Evolutionary conservation across 2,797 vertebrate species (phyloP), one percentile per base, ranked within the genome.

Genomic region (Cuculus canorus): DNA sequence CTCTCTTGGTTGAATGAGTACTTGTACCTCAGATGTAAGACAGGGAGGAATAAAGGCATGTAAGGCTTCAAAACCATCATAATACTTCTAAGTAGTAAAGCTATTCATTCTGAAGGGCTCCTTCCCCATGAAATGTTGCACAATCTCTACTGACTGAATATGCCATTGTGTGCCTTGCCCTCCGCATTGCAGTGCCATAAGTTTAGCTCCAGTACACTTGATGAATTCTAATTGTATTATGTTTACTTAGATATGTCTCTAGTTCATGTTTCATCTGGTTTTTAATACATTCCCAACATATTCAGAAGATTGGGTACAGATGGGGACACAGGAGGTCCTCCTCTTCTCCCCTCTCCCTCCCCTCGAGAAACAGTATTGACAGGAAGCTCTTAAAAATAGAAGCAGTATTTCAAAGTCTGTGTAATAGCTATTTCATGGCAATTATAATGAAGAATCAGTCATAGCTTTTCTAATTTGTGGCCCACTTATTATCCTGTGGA

Each of bases 101-200:
- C 80, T 73, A 60, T 95, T 95, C 82, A 73, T 93, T 95, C 70
- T 70, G 70, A 82, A 83, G 48, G 85, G 66, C 77, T 94, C 28
- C 63, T 88, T 92, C 69, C 43, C 69, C 64, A 45, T 77, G 37
- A 76, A 86, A 28, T 48, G 64, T 94, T 95, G 85, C 66, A 19
- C 95, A 95, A 61, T 90, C 92, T 72, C 66, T 87, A 3, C 25
- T 61, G 87, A 79, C 70, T 96, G 91, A 96, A 96, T 94, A 82
- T 94, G 92, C 82, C 91, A 84, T 96, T 95, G 93, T 97, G 82
- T 97, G 85, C 68, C 80, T 86, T 93, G 93, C 52, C 56, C 87
- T 95, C 91, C 83, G 82, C 81, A 91, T 84, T 89, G 53, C 91
- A 66, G n/a, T 66, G 90, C 80, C 13, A 1, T 84, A 63, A 94